Conservation (phyloP, 1,140 invertebrate species). For the Hycleus cichorii region DNA sequence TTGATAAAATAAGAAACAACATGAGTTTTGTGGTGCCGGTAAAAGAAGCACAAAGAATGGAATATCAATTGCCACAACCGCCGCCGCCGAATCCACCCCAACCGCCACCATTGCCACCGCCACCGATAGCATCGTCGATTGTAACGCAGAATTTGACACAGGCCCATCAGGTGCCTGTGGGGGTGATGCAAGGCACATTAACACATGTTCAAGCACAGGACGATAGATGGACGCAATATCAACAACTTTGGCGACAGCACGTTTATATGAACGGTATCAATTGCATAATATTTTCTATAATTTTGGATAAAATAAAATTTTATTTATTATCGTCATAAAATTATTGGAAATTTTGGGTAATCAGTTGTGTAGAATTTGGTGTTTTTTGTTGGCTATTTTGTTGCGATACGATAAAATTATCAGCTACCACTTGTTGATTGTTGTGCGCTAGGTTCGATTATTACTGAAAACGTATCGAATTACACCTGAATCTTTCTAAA, state of each 20-base stretch:
- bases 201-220: constrained; percentile 43
- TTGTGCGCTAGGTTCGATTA: no score
- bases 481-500: no score
- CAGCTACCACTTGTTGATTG: no score
- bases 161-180: constrained; percentile 37
- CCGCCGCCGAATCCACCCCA: constrained; percentile 42
- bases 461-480: no score
- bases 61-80: constrained; percentile 43
- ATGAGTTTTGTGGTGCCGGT: constrained; percentile 40
- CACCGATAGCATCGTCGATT: constrained; percentile 3
- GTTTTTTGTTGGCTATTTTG: no score
- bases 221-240: constrained; percentile 50
- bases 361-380: no score
- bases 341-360: no score
- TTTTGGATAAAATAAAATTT: neutral
- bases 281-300: neutral
- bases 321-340: no score
- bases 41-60: constrained; percentile 39
- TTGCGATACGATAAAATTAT: no score
- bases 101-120: constrained; percentile 21
- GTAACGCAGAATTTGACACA: constrained; percentile 11
- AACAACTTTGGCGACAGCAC: constrained; percentile 53
- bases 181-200: constrained; percentile 40
- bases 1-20: constrained; percentile 1
- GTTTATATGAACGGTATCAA: constrained; percentile 54